phyloP scores from a whole-genome alignment of 2,888 invertebrate species.

The Lamellibrachia columna region DNA sequence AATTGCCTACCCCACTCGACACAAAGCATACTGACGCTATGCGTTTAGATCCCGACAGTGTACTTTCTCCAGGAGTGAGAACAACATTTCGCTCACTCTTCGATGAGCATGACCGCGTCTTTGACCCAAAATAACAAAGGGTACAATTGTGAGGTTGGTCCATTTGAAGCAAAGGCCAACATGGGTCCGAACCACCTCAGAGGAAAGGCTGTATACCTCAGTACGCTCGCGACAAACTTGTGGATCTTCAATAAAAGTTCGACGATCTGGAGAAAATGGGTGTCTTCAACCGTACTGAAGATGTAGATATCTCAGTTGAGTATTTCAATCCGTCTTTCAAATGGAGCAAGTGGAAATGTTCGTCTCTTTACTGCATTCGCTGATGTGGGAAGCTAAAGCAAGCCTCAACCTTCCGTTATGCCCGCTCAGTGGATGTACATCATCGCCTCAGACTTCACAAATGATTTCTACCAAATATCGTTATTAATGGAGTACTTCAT shows the following conservation, averaged over 20 bases:
- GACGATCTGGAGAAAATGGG: constrained; percentile 44
- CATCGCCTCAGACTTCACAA: too few species aligned
- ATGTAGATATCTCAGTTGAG: constrained; percentile 38
- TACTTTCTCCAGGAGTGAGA: constrained; percentile 22
- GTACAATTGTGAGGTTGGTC: constrained; percentile 42
- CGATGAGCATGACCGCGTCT: constrained; percentile 37
- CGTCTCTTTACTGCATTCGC: too few species aligned
- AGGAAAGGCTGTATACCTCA: constrained; percentile 44
- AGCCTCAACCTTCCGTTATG: too few species aligned
- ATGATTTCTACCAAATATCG: too few species aligned
- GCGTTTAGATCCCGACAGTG: constrained; percentile 36
- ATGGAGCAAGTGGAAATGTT: too few species aligned
- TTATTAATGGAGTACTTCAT: constrained; percentile 16
- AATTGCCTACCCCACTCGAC: neutral
- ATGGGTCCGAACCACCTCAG: constrained; percentile 48
- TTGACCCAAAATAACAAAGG: constrained; percentile 37
- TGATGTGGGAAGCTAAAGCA: too few species aligned
- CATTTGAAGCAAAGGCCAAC: constrained; percentile 43
- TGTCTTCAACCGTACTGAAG: constrained; percentile 42
- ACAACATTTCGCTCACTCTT: constrained; percentile 30
- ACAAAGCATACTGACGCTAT: constrained; percentile 8
- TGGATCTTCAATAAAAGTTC: constrained; percentile 42
- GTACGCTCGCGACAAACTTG: constrained; percentile 41
- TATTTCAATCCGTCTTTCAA: constrained; percentile 33
- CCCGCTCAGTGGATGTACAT: too few species aligned